phyloP scores from a whole-genome alignment of 2,113 vertebrate species.

The Ariopsis seemanni region DNA sequence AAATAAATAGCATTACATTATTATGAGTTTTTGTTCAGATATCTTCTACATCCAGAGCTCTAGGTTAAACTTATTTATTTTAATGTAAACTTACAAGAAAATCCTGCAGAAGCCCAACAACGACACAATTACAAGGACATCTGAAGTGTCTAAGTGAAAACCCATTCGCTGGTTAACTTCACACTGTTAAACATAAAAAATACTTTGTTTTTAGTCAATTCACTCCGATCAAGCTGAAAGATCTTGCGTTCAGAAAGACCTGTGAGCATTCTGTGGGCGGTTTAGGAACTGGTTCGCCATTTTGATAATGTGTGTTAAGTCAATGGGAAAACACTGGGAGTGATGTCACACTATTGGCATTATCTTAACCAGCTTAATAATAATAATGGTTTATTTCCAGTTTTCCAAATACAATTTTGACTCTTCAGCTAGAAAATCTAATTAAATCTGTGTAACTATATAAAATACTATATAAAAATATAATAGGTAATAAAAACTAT shows the following conservation, averaged over 20 bases:
- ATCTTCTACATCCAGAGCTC: not conserved
- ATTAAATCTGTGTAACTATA: no score
- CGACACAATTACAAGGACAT: not conserved
- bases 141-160: not conserved
- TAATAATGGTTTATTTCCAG: no score
- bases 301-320: no score
- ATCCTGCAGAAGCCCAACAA: not conserved
- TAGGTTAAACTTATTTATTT: not conserved
- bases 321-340: no score
- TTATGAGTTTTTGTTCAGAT: not conserved
- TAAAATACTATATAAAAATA: no score
- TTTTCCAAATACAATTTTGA: no score
- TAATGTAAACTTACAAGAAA: not conserved
- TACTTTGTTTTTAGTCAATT: not conserved
- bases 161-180: not conserved
- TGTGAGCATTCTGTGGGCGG: not conserved
- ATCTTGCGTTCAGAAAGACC: not conserved
- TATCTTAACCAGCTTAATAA: no score
- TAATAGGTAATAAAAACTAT: no score
- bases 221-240: not conserved
- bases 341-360: no score
- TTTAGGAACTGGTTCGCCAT: no score
- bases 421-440: no score
- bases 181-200: not conserved
- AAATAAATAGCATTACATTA: not conserved